Evolutionary conservation across 2,113 vertebrate species (phyloP).

Genomic region (Nasalis larvatus): DNA sequence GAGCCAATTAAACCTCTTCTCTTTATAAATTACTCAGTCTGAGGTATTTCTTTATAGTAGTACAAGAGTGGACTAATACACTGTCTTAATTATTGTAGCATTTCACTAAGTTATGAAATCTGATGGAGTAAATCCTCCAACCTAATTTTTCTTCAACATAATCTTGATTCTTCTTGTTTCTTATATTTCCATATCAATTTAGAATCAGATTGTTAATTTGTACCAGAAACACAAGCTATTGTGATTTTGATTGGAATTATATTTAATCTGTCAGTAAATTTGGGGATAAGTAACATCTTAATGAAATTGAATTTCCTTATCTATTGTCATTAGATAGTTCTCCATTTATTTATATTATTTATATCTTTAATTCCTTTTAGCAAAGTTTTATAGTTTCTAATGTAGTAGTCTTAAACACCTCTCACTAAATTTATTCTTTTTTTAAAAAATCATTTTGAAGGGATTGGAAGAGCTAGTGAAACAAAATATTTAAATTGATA

Average conservation of each 20-base stretch:
- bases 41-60: too few species aligned
- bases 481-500: conserved; percentile 14
- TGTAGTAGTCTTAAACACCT: not conserved
- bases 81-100: not conserved
- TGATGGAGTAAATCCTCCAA: not conserved
- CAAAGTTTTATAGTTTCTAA: not conserved
- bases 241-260: not conserved
- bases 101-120: not conserved
- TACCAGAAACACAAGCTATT: not conserved
- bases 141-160: conserved; percentile 17
- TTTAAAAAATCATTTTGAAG: not conserved
- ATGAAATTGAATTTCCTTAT: not conserved
- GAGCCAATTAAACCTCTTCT: too few species aligned
- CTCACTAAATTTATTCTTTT: not conserved
- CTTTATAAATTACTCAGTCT: too few species aligned
- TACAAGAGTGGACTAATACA: too few species aligned
- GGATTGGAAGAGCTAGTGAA: not conserved
- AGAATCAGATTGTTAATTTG: not conserved
- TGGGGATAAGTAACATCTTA: not conserved
- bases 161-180: not conserved
- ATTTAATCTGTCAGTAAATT: not conserved
- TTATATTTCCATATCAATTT: conserved; percentile 8
- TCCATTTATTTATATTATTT: not conserved
- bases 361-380: not conserved
- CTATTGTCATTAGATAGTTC: not conserved